Evolutionary conservation across 2,888 invertebrate genomes (phyloP), one percentile per base, ranked within the genome.

Genomic region (Silvanus unidentatus): DNA sequence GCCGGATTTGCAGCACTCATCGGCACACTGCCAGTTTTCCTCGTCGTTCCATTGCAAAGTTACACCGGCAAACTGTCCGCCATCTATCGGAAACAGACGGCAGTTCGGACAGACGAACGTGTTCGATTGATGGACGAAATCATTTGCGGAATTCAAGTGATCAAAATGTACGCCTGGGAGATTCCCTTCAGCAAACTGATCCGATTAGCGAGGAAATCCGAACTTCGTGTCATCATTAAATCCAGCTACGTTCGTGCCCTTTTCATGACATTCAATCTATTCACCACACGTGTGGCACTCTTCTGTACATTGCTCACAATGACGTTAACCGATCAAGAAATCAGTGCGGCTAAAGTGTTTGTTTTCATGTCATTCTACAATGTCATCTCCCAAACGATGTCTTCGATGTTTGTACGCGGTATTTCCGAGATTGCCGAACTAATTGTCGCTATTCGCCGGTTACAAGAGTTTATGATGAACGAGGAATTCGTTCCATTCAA

Each of bases 71-170:
- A 80, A 72, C 66, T 81, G 57, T 77, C 81, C 1, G 80, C 81
- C 39, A 74, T 70, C 45, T 76, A 82, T 57, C 81, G 97, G 50
- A 78, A 82, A 66, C 81, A 82, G 62, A 91, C 91, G 1, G 95
- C 96, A 0, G 73, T 77, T 50, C 79, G 86, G 66, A 95, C 95
- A 0, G 97, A 97, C 70, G 86, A 87, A 59, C 78, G 97, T 50
- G 88, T 97, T 34, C 81, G 91, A 42, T 77, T 95, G 39, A 97
- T 97, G 93, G 92, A 88, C 66, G 97, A 98, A 77, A 85, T 97
- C 57, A 86, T 97, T 50, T 81, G 81, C 45, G 96, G 94, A 39
- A 93, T 98, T 73, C 86, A 93, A 74, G 91, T 90, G 50, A 81
- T 85, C 53, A 85, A 86, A 68, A 81, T 82, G 81, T 87, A 81